Conservation (phyloP, 2,113 vertebrate species). For the Xyrauchen texanus region DNA sequence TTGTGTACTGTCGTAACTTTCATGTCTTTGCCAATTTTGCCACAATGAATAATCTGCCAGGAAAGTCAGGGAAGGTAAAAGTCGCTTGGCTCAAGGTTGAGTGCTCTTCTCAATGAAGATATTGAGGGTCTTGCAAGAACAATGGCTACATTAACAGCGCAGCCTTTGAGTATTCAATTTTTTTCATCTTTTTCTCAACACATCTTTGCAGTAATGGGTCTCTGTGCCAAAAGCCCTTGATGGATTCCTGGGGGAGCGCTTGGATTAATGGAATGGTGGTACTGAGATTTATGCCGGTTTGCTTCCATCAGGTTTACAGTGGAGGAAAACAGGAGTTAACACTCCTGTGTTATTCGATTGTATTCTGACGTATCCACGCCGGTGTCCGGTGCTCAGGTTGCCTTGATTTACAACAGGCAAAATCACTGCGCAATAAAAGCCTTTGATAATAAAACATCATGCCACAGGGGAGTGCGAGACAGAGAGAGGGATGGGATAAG, state of each 20-base stretch:
- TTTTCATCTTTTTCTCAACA: slow-evolving; percentile 28
- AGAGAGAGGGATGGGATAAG: slow-evolving; percentile 16
- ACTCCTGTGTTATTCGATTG: slow-evolving; percentile 53
- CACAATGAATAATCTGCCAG: slow-evolving; percentile 39
- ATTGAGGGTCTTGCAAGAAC: slow-evolving; percentile 35
- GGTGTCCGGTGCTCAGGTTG: slow-evolving; percentile 30
- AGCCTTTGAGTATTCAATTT: slow-evolving; percentile 20
- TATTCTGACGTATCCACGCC: slow-evolving; percentile 31
- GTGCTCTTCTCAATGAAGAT: slow-evolving; percentile 15
- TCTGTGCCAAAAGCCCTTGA: slow-evolving; percentile 43
- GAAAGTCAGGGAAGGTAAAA: slow-evolving; percentile 34
- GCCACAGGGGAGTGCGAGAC: slow-evolving; percentile 17
- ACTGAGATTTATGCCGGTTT: slow-evolving; percentile 42
- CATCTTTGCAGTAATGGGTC: slow-evolving; percentile 52
- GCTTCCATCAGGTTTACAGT: slow-evolving; percentile 45
- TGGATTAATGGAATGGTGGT: slow-evolving; percentile 53
- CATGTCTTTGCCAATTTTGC: slow-evolving; percentile 46
- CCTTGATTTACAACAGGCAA: slow-evolving; percentile 57
- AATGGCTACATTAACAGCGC: slow-evolving; percentile 40
- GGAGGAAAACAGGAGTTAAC: slow-evolving; percentile 48
- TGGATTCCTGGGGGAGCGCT: slow-evolving; percentile 50
- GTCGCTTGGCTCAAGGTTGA: slow-evolving; percentile 34
- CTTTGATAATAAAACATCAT: slow-evolving; percentile 50
- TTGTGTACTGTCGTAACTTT: slow-evolving; percentile 42
- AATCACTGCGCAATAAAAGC: slow-evolving; percentile 61